phyloP scores from a whole-genome alignment of 1,140 invertebrate genomes.

The Hyposmocoma kahamanoa region DNA sequence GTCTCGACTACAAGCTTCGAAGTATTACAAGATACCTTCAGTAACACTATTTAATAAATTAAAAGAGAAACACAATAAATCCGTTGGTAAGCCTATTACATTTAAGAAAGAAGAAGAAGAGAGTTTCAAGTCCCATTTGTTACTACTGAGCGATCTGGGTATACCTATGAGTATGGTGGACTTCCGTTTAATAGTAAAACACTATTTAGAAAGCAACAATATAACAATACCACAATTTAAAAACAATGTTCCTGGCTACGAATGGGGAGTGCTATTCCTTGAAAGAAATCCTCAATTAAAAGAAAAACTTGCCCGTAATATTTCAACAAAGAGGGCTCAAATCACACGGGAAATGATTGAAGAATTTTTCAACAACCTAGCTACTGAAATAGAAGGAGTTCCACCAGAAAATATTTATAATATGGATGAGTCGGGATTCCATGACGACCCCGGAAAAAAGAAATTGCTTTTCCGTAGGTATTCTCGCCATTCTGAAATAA shows the following conservation, averaged over 20 bases:
- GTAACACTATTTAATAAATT: background rate
- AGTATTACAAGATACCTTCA: background rate
- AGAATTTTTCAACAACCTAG: background rate
- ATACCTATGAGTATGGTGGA: conserved; percentile 14
- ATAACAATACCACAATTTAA: conserved; percentile 11
- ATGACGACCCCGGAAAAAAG: conserved; percentile 9
- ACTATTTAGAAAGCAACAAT: conserved; percentile 11
- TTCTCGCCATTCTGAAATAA: conserved; percentile 6
- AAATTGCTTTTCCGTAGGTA: conserved; percentile 4
- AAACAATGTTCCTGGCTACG: conserved; percentile 12
- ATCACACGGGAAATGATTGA: background rate
- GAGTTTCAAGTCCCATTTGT: conserved; percentile 13
- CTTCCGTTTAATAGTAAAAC: conserved; percentile 9
- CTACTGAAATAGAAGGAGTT: background rate
- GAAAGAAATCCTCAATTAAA: conserved; percentile 4
- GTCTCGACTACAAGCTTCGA: background rate
- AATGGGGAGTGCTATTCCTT: conserved; percentile 14
- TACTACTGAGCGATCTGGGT: conserved; percentile 13
- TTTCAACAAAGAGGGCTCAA: background rate
- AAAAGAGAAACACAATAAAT: conserved; percentile 5
- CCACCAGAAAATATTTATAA: conserved; percentile 2
- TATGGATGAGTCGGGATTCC: conserved; percentile 11
- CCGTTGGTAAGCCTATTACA: conserved; percentile 10
- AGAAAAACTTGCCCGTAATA: background rate
- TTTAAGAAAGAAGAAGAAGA: conserved; percentile 13